Evolutionary conservation across 2,888 invertebrate genomes (phyloP).

Genomic region (Meiosimyza decipiens): DNA sequence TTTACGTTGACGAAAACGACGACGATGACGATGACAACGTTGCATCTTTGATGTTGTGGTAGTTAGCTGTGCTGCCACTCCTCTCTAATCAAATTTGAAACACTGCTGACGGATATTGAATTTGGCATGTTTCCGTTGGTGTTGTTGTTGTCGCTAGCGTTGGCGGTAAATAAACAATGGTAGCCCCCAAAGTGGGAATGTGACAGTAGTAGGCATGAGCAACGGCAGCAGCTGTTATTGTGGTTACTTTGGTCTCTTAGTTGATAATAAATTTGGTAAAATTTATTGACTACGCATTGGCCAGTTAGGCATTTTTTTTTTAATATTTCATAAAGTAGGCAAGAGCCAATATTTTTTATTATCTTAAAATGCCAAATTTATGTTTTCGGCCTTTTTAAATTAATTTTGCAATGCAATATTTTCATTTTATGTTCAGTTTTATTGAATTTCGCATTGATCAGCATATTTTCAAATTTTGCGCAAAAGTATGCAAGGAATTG

Average conservation of each 20-base stretch:
- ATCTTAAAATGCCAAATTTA: background rate
- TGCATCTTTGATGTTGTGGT: too few species aligned
- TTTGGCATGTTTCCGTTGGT: slow-evolving; percentile 9
- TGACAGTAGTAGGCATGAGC: background rate
- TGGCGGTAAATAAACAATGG: background rate
- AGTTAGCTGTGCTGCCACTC: background rate
- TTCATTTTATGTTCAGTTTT: background rate
- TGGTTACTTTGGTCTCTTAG: background rate
- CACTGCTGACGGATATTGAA: slow-evolving; percentile 10
- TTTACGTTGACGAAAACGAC: background rate
- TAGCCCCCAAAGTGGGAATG: background rate
- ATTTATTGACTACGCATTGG: too few species aligned
- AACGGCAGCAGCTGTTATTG: background rate
- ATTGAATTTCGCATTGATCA: background rate
- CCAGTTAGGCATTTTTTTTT: too few species aligned
- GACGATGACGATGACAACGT: background rate
- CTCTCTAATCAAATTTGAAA: background rate
- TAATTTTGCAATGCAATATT: background rate
- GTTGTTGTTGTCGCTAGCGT: too few species aligned
- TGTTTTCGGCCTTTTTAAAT: background rate
- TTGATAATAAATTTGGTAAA: too few species aligned
- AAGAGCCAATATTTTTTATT: too few species aligned
- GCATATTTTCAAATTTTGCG: too few species aligned
- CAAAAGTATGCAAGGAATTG: too few species aligned
- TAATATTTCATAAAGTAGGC: too few species aligned